A percentile compares a stretch with the other conserved stretches of the same genome.
Conservation (phyloP, 2,113 vertebrate genomes). For the Poicephalus meyeri region DNA sequence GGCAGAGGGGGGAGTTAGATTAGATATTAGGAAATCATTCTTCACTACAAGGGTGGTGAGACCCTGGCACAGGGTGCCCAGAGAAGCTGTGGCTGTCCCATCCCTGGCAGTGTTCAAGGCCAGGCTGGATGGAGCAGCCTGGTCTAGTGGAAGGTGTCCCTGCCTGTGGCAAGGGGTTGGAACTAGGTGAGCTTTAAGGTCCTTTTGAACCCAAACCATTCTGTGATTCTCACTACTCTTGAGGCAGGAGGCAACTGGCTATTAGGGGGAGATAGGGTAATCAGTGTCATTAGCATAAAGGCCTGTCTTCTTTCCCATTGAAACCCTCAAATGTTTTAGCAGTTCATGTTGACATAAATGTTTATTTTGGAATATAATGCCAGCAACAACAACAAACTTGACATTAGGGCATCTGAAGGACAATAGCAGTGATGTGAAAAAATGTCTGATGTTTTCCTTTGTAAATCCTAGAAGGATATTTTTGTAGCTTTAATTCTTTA, state of each 20-base stretch:
- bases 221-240: not conserved
- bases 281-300: not conserved
- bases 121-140: not conserved
- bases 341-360: not conserved
- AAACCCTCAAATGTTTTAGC: not conserved
- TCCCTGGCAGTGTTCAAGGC: not conserved
- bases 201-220: not conserved
- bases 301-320: not conserved
- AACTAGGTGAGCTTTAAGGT: not conserved
- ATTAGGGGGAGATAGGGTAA: accelerated
- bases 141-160: not conserved
- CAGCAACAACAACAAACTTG: not conserved
- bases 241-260: not conserved
- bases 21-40: not conserved
- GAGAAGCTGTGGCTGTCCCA: not conserved
- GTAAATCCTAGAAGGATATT: not conserved
- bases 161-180: not conserved
- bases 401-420: not conserved
- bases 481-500: not conserved
- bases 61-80: not conserved
- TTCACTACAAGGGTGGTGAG: not conserved
- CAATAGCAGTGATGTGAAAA: not conserved
- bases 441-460: not conserved
- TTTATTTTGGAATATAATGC: not conserved
- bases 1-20: not conserved